phyloP scores from a whole-genome alignment of 2,797 vertebrate genomes.

The Limosa lapponica region DNA sequence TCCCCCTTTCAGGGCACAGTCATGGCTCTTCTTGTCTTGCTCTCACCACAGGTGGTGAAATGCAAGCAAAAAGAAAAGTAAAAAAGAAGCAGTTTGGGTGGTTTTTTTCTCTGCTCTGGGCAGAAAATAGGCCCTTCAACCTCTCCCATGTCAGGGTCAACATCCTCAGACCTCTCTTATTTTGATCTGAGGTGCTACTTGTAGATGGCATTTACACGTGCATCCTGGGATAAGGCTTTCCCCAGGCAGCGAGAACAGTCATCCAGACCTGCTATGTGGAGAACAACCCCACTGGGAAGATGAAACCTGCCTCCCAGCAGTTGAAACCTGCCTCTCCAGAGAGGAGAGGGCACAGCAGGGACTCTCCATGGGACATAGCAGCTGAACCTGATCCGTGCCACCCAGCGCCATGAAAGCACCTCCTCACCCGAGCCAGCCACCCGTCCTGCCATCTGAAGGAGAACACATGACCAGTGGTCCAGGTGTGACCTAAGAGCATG shows the following conservation, averaged over 20 bases:
- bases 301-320: not conserved
- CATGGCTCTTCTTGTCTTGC: not conserved
- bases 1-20: not conserved
- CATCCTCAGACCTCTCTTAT: not conserved
- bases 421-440: not conserved
- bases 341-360: not conserved
- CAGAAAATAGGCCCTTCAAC: not conserved
- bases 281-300: not conserved
- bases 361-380: fast-evolving
- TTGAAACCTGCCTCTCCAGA: not conserved
- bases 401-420: not conserved
- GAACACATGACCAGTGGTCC: not conserved
- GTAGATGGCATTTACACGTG: not conserved
- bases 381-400: fast-evolving
- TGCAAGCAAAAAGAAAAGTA: not conserved
- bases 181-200: fast-evolving
- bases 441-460: not conserved
- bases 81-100: fast-evolving
- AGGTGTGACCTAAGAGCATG: not conserved
- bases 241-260: not conserved
- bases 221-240: not conserved
- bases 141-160: not conserved
- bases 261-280: not conserved
- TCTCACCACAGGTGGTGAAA: not conserved
- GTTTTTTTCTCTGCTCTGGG: not conserved